phyloP scores from a whole-genome alignment of 2,113 vertebrate genomes.

The Psammodynastes pulverulentus region DNA sequence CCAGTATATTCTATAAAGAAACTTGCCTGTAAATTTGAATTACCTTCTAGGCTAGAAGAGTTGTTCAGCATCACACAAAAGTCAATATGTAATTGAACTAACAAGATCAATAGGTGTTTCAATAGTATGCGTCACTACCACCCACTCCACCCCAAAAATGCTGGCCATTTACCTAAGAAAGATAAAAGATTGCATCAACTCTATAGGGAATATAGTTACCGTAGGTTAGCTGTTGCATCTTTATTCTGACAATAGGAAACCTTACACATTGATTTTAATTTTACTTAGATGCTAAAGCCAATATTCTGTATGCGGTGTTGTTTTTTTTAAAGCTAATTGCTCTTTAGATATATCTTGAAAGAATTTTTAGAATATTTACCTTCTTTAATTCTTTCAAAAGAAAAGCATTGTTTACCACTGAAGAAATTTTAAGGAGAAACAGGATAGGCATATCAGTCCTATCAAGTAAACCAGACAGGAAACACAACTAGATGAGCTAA shows the following conservation, averaged over 20 bases:
- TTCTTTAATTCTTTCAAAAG: not conserved
- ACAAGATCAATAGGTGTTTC: constrained; percentile 5
- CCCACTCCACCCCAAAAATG: not conserved
- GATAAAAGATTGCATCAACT: not conserved
- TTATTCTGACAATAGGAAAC: constrained; percentile 7
- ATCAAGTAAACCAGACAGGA: not conserved
- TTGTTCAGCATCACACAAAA: constrained; percentile 23
- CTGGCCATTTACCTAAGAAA: constrained; percentile 13
- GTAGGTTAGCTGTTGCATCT: not conserved
- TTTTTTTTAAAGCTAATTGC: not conserved
- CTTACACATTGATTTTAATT: not conserved
- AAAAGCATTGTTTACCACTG: not conserved
- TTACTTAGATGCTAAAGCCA: constrained; percentile 1
- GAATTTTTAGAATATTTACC: not conserved
- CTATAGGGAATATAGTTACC: not conserved
- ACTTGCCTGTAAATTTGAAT: not conserved
- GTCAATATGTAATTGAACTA: not conserved
- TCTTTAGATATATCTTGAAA: constrained; percentile 2
- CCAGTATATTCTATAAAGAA: not conserved
- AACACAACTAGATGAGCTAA: not conserved
- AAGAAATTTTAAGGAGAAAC: not conserved
- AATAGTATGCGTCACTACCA: not conserved
- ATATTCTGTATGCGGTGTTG: not conserved
- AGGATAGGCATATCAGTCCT: not conserved
- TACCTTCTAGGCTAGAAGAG: constrained; percentile 5